These are phyloP conservation scores for Nemopilema nomurai DNA, from an alignment of 30 jellyfish, hydroid and myxozoan species.

Conservation along the genomic window DNA sequence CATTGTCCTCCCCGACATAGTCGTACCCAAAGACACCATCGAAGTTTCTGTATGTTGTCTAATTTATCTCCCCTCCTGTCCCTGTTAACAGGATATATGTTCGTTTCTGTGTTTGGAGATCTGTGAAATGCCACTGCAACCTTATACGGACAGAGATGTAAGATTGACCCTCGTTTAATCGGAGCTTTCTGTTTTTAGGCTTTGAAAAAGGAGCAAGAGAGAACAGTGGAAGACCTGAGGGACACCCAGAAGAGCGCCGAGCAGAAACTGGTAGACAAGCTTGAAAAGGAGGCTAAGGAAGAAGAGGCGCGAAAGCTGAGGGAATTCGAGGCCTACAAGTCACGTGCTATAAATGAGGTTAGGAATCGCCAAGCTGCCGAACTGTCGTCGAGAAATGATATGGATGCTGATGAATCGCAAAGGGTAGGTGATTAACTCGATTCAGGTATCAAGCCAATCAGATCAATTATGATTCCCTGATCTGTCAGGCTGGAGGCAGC, in stretches of 20 bases:
- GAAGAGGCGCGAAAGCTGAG: slow-evolving; percentile 72
- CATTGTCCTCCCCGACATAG: slow-evolving; percentile 77
- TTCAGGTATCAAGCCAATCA: too few species aligned
- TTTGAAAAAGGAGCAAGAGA: slow-evolving; percentile 81
- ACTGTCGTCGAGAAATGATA: slow-evolving; percentile 79
- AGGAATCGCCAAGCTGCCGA: slow-evolving; percentile 90
- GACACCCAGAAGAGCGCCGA: slow-evolving; percentile 73
- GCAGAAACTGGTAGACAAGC: slow-evolving; percentile 53
- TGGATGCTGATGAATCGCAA: slow-evolving; percentile 67
- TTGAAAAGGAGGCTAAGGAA: slow-evolving; percentile 71
- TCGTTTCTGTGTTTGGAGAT: too few species aligned
- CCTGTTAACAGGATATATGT: neutral
- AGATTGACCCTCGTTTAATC: too few species aligned
- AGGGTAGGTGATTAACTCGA: slow-evolving; percentile 26
- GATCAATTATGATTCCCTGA: too few species aligned
- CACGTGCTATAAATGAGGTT: slow-evolving; percentile 78
- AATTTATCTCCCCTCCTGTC: neutral
- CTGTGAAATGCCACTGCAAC: too few species aligned
- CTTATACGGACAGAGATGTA: too few species aligned
- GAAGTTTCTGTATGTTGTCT: slow-evolving; percentile 73
- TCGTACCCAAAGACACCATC: slow-evolving; percentile 53
- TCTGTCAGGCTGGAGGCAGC: too few species aligned
- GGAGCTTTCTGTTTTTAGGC: slow-evolving; percentile 59
- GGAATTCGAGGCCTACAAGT: slow-evolving; percentile 76
- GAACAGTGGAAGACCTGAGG: slow-evolving; percentile 77